A percentile compares a stretch with the other conserved stretches of the same genome.
These are phyloP conservation scores for Meloidogyne floridensis DNA, from an alignment of 1,140 invertebrate genomes.

Conservation along the genomic window DNA sequence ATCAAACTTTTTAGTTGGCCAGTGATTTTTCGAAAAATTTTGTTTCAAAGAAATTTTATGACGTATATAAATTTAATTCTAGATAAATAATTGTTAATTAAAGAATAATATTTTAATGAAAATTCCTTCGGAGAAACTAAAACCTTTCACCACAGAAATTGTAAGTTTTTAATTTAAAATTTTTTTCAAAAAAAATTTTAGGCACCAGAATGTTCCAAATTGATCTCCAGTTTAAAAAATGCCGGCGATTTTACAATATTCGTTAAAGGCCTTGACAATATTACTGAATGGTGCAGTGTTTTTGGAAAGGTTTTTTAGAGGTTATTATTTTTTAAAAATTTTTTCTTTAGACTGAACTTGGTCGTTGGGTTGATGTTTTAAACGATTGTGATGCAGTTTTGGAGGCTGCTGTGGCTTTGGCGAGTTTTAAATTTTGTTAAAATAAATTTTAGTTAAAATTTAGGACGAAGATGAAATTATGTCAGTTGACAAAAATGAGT, in stretches of 20 bases:
- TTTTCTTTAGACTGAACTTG: slow-evolving; percentile 46
- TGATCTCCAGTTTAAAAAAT: slow-evolving; percentile 37
- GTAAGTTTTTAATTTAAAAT: slow-evolving; percentile 33
- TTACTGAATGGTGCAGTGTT: slow-evolving; percentile 48
- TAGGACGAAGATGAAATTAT: slow-evolving; percentile 26
- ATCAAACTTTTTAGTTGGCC: no score
- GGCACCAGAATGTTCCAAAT: slow-evolving; percentile 43
- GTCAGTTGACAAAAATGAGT: slow-evolving; percentile 35
- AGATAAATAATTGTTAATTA: neutral
- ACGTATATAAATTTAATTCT: no score
- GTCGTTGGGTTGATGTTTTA: slow-evolving; percentile 45
- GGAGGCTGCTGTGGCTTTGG: slow-evolving; percentile 29
- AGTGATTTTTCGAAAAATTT: no score
- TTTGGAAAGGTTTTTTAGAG: slow-evolving; percentile 42
- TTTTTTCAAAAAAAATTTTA: slow-evolving; percentile 24
- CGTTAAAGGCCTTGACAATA: slow-evolving; percentile 34
- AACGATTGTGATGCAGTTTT: slow-evolving; percentile 48
- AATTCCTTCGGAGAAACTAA: slow-evolving; percentile 38
- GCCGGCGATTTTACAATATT: slow-evolving; percentile 20
- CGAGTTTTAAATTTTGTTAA: neutral
- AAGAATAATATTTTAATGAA: slow-evolving; percentile 28
- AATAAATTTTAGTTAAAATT: neutral
- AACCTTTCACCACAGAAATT: slow-evolving; percentile 45
- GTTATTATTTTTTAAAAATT: slow-evolving; percentile 10
- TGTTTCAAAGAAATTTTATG: no score